Base-by-base conservation (phyloP, 2,797 vertebrate genomes). In the Sebastes matsubarae region DNA sequence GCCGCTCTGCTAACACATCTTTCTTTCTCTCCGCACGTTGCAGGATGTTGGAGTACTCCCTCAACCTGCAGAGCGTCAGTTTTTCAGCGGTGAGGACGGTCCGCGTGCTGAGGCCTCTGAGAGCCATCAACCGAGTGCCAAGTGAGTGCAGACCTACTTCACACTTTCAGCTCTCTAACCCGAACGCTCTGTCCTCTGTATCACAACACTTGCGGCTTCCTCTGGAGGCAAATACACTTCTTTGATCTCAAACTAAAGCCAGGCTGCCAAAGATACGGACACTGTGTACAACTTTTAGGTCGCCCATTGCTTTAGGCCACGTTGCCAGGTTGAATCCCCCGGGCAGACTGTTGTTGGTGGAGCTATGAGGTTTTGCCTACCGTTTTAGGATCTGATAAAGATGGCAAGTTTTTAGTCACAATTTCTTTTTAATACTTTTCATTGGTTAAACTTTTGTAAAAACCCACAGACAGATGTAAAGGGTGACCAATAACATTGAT, bases 41-140 rank as follows among this genome's bases (percentile, higher is more conserved):
- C 96, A 99, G 98, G 94, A 99, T 99, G 98, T 90, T 99, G 96
- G 98, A 99, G 94, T 99, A 99, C 84, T 99, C 98, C n/a, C 95
- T 99, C 93, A 97, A 99, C 96, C 95, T 99, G 91, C 97, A 99
- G 96, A 99, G 97, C 0, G 98, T 99, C 95, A 99, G 97, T 89
- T 97, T 99, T 92, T 99, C 98, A 0, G 98, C 98, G 0, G 98
- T 99, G 91, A 97, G 98, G 92, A 99, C 98, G 0, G 98, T 99
- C 69, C 96, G 98, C 0, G 98, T 99, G 89, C 96, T 99, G 90
- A 95, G 98, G 80, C 98, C 98, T 0, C 96, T 99, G 93, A 96
- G 98, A 95, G 98, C 98, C 94, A 99, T 99, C 92, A 99, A 99
- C 94, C 95, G 98, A 92, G 98, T 99, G 85, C 98, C 98, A 92